Base-by-base conservation (phyloP, 2,888 invertebrate genomes). In the Pseudococcus viburni region DNA sequence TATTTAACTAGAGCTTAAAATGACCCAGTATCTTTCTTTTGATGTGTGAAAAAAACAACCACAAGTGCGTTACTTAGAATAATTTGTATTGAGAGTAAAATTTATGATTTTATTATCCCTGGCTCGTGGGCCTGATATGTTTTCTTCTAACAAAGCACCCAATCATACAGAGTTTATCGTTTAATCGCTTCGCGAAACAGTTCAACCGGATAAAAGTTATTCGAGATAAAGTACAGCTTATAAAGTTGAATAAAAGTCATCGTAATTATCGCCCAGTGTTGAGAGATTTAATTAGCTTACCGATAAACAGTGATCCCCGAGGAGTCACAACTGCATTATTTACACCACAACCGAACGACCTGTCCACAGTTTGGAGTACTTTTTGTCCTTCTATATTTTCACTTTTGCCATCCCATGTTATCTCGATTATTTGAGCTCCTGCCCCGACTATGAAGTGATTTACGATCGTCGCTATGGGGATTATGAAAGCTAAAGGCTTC, bases 401-500 rank as follows among this genome's bases (percentile, higher is more conserved):
- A n/a, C 80, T 83, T 46, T 83, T 83, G 0, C 95, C 95, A 90
- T 94, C 93, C 96, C 96, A 96, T 90, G 92, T 91, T 17, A 96
- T 92, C 89, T 94, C 92, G 8, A 93, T 92, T 87, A 95, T 92
- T 89, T 93, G 92, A 7, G 94, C 93, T 89, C 93, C 93, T 87
- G 94, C 91, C 0, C 94, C 94, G 84, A 95, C 93, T 68, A 94
- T 93, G 91, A 95, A 95, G 90, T 94, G 93, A 90, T 94, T 92
- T 0, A 91, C 91, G 68, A 90, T 73, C 6, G 88, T 89, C 19
- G 89, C 88, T 1, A 90, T 89, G 6, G 90, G 90, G 19, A 90
- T 86, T 19, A 90, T 88, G 48, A 90, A 89, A 7, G 89, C 84
- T 22, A 89, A 88, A 26, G 89, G 46, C 22, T 39, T 11, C n/a